Conservation (phyloP, 2,113 vertebrate genomes). For the Cinclus mexicanus region DNA sequence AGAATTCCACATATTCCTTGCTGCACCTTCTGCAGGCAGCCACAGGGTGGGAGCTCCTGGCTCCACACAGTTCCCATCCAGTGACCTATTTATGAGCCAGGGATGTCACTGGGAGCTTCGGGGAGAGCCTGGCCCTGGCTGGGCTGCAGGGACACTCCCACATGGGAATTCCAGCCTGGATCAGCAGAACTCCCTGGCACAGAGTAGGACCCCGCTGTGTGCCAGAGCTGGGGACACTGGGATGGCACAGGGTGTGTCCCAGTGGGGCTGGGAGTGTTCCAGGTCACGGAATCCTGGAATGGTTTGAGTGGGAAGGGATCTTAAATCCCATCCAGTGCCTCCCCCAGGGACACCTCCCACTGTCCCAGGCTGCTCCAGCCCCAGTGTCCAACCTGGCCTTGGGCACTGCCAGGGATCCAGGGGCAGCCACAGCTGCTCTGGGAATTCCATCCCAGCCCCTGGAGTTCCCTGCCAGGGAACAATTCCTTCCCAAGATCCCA, state of each 20-base stretch:
- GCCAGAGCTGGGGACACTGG: not conserved
- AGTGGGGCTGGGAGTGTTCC: not conserved
- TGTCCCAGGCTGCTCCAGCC: too few species aligned
- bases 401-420: too few species aligned
- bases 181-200: not conserved
- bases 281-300: not conserved
- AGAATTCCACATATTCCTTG: not conserved
- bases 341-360: too few species aligned
- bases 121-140: not conserved
- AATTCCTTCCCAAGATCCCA: not conserved
- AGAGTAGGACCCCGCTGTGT: not conserved
- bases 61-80: not conserved
- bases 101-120: not conserved
- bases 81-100: accelerated
- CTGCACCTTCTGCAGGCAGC: not conserved
- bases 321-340: not conserved
- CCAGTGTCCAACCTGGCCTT: too few species aligned
- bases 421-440: too few species aligned
- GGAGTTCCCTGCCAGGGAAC: not conserved
- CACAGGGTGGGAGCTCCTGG: not conserved
- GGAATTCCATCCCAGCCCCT: not conserved
- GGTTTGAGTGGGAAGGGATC: not conserved
- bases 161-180: not conserved
- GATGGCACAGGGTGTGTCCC: not conserved
- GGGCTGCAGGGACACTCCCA: not conserved